Evolutionary conservation across 2,797 vertebrate species (phyloP), one percentile per base, ranked within the genome.

Genomic region (Monodelphis domestica): DNA sequence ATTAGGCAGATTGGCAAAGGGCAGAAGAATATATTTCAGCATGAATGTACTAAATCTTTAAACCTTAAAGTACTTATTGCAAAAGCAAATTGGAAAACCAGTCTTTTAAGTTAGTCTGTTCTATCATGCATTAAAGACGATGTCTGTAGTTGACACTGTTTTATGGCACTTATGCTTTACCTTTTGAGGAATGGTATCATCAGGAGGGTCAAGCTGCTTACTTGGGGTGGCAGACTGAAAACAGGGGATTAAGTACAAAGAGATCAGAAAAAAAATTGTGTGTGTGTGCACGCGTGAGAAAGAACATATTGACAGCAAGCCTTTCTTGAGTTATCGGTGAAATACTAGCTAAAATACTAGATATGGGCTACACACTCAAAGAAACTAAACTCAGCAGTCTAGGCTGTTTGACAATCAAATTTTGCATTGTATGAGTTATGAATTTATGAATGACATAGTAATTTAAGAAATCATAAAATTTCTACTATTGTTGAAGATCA

Each of bases 161-260:
- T 95, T 51, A 87, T 90, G 94, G 94, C 88, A 94, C 95, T 91
- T 94, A 88, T 90, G 54, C 96, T 98, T 99, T 99, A 99, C 99
- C 98, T 99, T 99, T 98, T 98, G 98, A 98, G 98, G 98, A 98
- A 98, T 97, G 98, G 95, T 97, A 98, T 98, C 98, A 97, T 98
- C 98, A 55, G 98, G 54, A 96, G 98, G 96, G 98, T 98, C 98
- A 53, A 98, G 98, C 96, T 98, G 97, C 97, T 98, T 98, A 97
- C 98, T 98, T 98, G 98, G 98, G 98, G 98, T 95, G 98, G 98
- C 98, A 98, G 98, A 98, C 98, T 99, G 98, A 98, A 98, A 99
- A 98, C 94, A 98, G 98, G 98, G 98, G 96, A 98, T 98, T 98
- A 98, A 98, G 98, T 98, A 98, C 78, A 98, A 95, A 98, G 95